Conservation (phyloP, 2,797 vertebrate genomes). For the Acridotheres tristis region DNA sequence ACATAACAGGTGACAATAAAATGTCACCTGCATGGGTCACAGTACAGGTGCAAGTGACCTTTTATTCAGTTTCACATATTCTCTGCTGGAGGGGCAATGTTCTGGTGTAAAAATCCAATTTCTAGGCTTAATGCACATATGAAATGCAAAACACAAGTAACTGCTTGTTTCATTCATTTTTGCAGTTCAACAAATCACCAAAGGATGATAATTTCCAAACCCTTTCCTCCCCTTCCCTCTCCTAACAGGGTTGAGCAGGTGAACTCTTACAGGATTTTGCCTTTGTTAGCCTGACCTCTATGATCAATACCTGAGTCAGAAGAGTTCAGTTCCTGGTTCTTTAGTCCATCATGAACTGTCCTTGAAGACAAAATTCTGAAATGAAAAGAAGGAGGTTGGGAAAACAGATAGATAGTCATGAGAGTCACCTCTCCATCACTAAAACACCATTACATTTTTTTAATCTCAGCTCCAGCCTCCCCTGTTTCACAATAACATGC, state of each 20-base stretch:
- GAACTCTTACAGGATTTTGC: not conserved
- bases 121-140: not conserved
- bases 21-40: not conserved
- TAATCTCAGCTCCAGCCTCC: not conserved
- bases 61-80: not conserved
- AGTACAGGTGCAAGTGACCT: not conserved
- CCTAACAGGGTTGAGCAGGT: not conserved
- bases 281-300: not conserved
- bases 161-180: not conserved
- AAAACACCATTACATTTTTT: not conserved
- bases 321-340: slow-evolving; percentile 76
- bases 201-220: not conserved
- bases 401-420: not conserved
- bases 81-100: not conserved
- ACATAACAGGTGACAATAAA: not conserved
- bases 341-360: slow-evolving; percentile 74
- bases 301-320: slow-evolving; percentile 73
- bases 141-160: not conserved
- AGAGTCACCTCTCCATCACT: not conserved
- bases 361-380: slow-evolving; percentile 76
- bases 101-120: not conserved
- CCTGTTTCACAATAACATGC: not conserved
- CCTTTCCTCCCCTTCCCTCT: not conserved
- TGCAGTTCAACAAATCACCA: not conserved
- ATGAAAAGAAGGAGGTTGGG: not conserved